Base-by-base conservation (phyloP, 64 coral and sea anemone species). In the Anthopleura sola region DNA sequence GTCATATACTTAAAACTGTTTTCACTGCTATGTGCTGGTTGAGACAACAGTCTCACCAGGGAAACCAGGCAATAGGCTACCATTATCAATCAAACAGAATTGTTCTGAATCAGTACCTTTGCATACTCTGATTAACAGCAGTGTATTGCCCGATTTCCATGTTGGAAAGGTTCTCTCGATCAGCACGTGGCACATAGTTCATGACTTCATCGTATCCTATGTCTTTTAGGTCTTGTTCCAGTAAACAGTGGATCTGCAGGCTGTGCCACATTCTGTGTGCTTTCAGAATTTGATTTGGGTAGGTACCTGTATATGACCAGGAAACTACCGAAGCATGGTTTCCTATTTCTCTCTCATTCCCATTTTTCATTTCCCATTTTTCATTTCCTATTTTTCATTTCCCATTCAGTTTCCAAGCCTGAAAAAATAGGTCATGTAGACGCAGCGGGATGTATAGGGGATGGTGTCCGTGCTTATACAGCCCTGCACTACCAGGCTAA, bases 261-360 rank as follows among this genome's bases (percentile, higher is more conserved):
- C 21, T 98, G 96, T 90, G 84, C 96, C 20, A 89, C 60, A 6
- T 94, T 94, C 33, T 98, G 92, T 82, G 84, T 89, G 16, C 46
- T 98, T 68, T 98, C 96, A 68, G 89, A 98, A 84, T 91, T 91
- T 91, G 90, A 98, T 90, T 40, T 98, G 48, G 96, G 96, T 98
- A 85, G 66, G 91, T 71, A 71, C n/a, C 11, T 1, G 7, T n/a
- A n/a, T n/a, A n/a, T n/a, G n/a, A n/a, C n/a, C 21, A 62, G 5
- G 58, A 26, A 62, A 53, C 11, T 53, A n/a, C n/a, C n/a, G n/a
- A n/a, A 62, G 58, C 58, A 62, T 5, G 5, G 7, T 62, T 62
- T 62, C 24, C 21, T 26, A 53, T 53, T 53, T 12, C 0, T 17
- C 13, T 53, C 50, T 53, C 7, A 53, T 53, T 53, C 50, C 6